phyloP scores from a whole-genome alignment of 2,888 invertebrate genomes.

The Parnassius orleans region DNA sequence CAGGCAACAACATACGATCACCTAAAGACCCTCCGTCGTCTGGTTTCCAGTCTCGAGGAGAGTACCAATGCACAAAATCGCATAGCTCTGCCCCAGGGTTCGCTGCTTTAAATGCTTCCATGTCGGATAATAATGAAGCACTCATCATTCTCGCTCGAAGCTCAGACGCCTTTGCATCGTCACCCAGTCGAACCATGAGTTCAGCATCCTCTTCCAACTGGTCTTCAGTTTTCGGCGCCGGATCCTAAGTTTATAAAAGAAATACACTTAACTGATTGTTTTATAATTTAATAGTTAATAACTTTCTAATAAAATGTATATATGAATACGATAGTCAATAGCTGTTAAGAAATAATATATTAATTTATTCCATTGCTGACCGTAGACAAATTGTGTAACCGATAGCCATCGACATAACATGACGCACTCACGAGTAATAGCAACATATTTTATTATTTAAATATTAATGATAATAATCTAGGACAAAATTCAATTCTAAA shows the following conservation, averaged over 20 bases:
- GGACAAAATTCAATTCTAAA: too few relatives aligned
- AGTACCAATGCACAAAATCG: slow-evolving; percentile 99
- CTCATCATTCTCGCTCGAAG: slow-evolving; percentile 96
- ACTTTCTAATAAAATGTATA: too few relatives aligned
- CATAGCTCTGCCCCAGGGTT: slow-evolving; percentile 95
- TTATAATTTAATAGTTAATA: too few relatives aligned
- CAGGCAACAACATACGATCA: slow-evolving; percentile 92
- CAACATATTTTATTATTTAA: too few relatives aligned
- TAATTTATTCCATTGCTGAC: too few relatives aligned
- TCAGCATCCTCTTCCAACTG: slow-evolving; percentile 96
- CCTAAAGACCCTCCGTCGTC: slow-evolving; percentile 83
- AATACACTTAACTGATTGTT: too few relatives aligned
- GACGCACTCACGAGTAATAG: too few relatives aligned
- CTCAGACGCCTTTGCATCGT: slow-evolving; percentile 90
- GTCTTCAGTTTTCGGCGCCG: slow-evolving; percentile 98
- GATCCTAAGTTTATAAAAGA: slow-evolving; percentile 83
- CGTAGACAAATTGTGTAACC: too few relatives aligned
- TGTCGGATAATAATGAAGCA: slow-evolving; percentile 96
- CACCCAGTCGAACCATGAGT: slow-evolving; percentile 92
- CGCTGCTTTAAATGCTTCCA: slow-evolving; percentile 99
- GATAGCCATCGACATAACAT: too few relatives aligned
- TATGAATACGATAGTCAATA: too few relatives aligned
- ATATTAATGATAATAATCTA: too few relatives aligned
- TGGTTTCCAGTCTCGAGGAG: slow-evolving; percentile 94
- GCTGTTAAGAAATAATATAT: too few relatives aligned